phyloP scores from a whole-genome alignment of 2,888 invertebrate genomes.

The Campopleginae sp. region DNA sequence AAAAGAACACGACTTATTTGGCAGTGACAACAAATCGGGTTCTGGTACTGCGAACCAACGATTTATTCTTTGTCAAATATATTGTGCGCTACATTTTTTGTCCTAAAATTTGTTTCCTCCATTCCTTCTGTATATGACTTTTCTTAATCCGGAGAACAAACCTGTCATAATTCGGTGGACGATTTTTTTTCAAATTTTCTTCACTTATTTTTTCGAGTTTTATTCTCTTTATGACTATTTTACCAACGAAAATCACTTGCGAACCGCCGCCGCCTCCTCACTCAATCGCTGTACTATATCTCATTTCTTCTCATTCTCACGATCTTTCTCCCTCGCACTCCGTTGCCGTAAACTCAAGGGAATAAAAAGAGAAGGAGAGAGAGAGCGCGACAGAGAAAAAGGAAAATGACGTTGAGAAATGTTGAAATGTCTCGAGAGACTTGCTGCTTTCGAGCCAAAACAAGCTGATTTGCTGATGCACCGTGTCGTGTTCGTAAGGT shows the following conservation, averaged over 20 bases:
- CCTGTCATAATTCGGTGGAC: neutral
- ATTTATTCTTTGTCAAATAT: conserved; percentile 75
- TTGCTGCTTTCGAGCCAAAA: conserved; percentile 4
- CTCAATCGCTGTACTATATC: conserved; percentile 68
- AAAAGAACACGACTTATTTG: conserved; percentile 79
- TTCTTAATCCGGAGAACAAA: neutral
- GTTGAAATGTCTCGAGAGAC: conserved; percentile 6
- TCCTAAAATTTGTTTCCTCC: neutral
- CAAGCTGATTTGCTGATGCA: conserved; percentile 8
- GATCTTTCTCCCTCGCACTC: neutral
- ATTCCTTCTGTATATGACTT: neutral
- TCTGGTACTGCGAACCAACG: conserved; percentile 74
- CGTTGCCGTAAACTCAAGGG: neutral
- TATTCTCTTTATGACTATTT: conserved; percentile 37
- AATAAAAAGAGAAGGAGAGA: neutral
- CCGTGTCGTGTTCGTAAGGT: conserved; percentile 2
- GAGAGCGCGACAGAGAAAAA: conserved; percentile 5
- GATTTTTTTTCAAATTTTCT: conserved; percentile 57
- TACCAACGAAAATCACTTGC: conserved; percentile 67
- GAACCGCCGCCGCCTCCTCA: conserved; percentile 69
- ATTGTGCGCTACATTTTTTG: neutral
- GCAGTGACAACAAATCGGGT: conserved; percentile 79
- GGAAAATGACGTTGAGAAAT: conserved; percentile 1
- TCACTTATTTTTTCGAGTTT: conserved; percentile 45
- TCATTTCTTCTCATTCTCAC: conserved; percentile 72